Conservation (phyloP, 2,888 invertebrate species). For the Eulithis testata region DNA sequence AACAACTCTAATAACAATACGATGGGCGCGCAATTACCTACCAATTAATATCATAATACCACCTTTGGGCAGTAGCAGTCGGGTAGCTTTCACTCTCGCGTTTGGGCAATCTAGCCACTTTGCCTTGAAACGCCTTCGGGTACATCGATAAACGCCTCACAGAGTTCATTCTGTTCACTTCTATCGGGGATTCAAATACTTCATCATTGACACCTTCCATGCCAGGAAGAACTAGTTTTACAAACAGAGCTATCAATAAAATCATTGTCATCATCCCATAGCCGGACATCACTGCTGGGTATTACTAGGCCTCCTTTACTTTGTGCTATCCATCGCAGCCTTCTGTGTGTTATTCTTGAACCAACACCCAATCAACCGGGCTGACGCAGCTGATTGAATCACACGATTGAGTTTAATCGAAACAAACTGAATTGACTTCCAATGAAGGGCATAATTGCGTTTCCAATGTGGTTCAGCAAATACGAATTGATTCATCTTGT, state of each 20-base stretch:
- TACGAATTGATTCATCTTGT: background rate
- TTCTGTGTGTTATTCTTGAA: background rate
- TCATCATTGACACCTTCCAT: background rate
- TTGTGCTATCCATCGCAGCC: too few relatives aligned
- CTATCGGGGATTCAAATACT: background rate
- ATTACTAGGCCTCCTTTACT: too few relatives aligned
- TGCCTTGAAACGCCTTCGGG: slow-evolving; percentile 18
- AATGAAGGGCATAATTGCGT: background rate
- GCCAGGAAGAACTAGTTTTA: too few relatives aligned
- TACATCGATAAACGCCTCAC: background rate
- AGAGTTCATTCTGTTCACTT: slow-evolving; percentile 8
- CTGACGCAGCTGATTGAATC: background rate
- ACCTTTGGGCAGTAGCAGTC: slow-evolving; percentile 31
- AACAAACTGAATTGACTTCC: background rate
- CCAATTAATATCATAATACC: slow-evolving; percentile 59
- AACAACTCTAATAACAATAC: slow-evolving; percentile 33
- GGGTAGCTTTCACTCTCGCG: slow-evolving; percentile 34
- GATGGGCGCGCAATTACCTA: slow-evolving; percentile 56
- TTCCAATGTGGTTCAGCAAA: background rate
- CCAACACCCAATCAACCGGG: background rate
- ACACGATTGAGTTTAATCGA: background rate
- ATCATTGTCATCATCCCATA: too few relatives aligned
- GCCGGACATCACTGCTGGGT: too few relatives aligned
- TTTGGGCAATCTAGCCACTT: slow-evolving; percentile 15
- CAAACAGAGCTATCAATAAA: too few relatives aligned